These are phyloP conservation scores for Troides aeacus DNA, from an alignment of 2,888 invertebrate species.

Conservation along the genomic window DNA sequence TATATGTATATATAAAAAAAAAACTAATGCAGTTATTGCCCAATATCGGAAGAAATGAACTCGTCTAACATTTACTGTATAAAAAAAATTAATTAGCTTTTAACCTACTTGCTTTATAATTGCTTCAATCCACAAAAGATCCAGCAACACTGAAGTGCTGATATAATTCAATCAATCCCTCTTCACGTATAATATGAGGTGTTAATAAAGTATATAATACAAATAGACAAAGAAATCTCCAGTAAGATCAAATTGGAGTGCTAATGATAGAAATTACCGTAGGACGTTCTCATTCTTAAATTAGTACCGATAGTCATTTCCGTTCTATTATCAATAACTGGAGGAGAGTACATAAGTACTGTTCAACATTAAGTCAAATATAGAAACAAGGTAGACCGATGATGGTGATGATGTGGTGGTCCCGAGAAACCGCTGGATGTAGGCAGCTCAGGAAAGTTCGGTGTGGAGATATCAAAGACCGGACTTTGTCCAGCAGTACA, in stretches of 20 bases:
- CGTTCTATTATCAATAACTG: constrained; percentile 6
- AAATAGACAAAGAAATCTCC: not conserved
- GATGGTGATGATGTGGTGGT: too few relatives aligned
- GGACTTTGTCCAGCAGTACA: too few relatives aligned
- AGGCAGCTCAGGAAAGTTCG: too few relatives aligned
- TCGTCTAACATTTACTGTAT: not conserved
- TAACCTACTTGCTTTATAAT: not conserved
- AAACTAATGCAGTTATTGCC: not conserved
- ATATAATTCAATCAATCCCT: too few relatives aligned
- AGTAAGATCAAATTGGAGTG: not conserved
- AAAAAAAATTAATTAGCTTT: not conserved
- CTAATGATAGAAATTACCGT: constrained; percentile 19
- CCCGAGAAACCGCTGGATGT: too few relatives aligned
- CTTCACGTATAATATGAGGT: too few relatives aligned
- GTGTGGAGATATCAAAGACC: too few relatives aligned
- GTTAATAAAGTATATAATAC: not conserved
- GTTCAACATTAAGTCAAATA: too few relatives aligned
- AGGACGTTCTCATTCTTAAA: constrained; percentile 2
- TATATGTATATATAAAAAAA: not conserved
- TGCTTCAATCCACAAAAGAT: too few relatives aligned
- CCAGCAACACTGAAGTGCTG: too few relatives aligned
- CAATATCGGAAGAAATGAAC: not conserved
- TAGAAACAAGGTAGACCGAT: too few relatives aligned
- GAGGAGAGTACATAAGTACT: not conserved
- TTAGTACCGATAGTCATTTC: constrained; percentile 13